Evolutionary conservation across 2,797 vertebrate species (phyloP).

Genomic region (Xenops minutus): DNA sequence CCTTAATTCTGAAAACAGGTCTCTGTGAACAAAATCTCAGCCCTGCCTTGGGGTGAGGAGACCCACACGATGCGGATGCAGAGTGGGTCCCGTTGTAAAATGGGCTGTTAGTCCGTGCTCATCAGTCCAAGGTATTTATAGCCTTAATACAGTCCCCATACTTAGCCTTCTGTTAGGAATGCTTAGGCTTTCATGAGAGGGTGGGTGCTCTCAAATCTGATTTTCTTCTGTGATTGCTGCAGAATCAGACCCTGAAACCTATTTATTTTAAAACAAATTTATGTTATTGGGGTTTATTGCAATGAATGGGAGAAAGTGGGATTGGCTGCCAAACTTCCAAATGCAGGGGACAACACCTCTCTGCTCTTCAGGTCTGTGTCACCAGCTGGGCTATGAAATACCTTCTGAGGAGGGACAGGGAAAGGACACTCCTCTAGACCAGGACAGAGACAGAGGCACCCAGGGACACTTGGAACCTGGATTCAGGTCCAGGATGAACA

Average conservation of each 20-base stretch:
- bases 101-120: not conserved
- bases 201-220: not conserved
- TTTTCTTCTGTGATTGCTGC: not conserved
- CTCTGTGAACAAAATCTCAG: not conserved
- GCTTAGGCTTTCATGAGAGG: not conserved
- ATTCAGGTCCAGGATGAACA: not conserved
- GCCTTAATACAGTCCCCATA: not conserved
- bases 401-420: not conserved
- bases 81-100: not conserved
- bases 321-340: not conserved
- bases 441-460: not conserved
- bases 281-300: not conserved
- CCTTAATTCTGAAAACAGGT: not conserved
- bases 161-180: not conserved
- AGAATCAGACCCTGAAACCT: not conserved
- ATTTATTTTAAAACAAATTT: not conserved
- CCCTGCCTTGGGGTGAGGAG: not conserved
- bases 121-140: not conserved
- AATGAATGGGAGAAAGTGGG: not conserved
- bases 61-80: rapidly evolving
- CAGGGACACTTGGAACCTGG: not conserved
- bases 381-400: not conserved
- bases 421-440: not conserved
- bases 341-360: rapidly evolving
- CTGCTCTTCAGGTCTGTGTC: not conserved